Base-by-base conservation (phyloP, 2,113 vertebrate species). In the Cacatua alba region DNA sequence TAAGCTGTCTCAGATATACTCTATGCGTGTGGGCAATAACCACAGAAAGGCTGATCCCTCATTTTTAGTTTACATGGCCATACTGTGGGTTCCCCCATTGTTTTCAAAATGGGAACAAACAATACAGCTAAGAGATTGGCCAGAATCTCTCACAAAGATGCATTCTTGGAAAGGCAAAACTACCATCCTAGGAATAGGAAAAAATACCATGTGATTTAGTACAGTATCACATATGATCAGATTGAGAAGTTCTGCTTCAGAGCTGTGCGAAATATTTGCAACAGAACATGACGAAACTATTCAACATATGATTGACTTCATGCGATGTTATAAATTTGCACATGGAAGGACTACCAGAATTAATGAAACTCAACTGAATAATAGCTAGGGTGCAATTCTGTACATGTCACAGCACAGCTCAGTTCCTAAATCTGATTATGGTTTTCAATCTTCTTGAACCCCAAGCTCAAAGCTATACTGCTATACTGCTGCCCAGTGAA, bases 381-480 rank as follows among this genome's bases (percentile, higher is more conserved):
- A 82, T 11, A 82, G 28, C 33, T 44, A 83, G 65, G 14, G 25
- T 84, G 15, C 23, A 51, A 12, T 28, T 63, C 41, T 71, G 24
- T 52, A 60, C 29, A 39, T 19, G 48, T 72, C 35, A 75, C 43
- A 96, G 69, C 57, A 92, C 63, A 69, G 41, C 25, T 81, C 80
- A 31, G 10, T 78, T 75, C 48, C 57, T 67, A 88, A 71, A 68
- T 84, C 2, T 4, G 43, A 33, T 25, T 62, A 17, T 70, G 48
- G 77, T 90, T 91, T 83, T 82, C 55, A 35, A 41, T 79, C 93
- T 91, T 63, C 86, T 82, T 89, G 80, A 94, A 69, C 44, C 13
- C 18, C 29, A 52, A 84, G 31, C 64, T 90, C 62, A 87, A 95
- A 92, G 74, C 25, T 68, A 46, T 33, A 77, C 31, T 79, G 44